Percentiles rank a stretch among this genome's conserved stretches.
Evolutionary conservation across 2,888 invertebrate species (phyloP).

Genomic region (Chloroclysta siterata): DNA sequence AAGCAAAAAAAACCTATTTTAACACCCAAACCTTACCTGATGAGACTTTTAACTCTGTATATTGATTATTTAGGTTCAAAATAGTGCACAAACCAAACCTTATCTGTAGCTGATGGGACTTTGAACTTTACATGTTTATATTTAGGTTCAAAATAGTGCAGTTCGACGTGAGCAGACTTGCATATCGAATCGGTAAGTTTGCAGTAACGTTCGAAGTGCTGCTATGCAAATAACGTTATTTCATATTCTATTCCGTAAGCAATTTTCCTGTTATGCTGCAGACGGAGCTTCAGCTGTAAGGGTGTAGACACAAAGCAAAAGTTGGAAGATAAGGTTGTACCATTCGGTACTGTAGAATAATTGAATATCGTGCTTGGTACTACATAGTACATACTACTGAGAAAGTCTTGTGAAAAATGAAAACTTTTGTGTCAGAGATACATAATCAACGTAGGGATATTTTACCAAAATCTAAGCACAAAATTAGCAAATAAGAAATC

Average conservation of each 20-base stretch:
- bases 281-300: constrained; percentile 22
- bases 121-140: constrained; percentile 3
- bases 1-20: constrained; percentile 17
- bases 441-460: too few relatives aligned
- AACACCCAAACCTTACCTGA: not conserved
- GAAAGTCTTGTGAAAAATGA: too few relatives aligned
- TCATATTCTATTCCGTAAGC: constrained; percentile 40
- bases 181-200: constrained; percentile 33
- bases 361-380: too few relatives aligned
- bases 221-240: constrained; percentile 42
- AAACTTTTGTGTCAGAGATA: too few relatives aligned
- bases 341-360: too few relatives aligned
- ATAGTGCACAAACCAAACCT: constrained; percentile 12
- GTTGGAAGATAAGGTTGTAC: too few relatives aligned
- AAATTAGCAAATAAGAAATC: too few relatives aligned
- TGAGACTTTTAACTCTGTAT: constrained; percentile 7
- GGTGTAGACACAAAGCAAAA: constrained; percentile 14
- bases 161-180: constrained; percentile 8
- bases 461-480: too few relatives aligned
- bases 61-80: constrained; percentile 3
- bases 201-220: constrained; percentile 29
- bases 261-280: constrained; percentile 37
- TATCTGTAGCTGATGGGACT: not conserved
- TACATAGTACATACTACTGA: too few relatives aligned
- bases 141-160: constrained; percentile 15